phyloP scores from a whole-genome alignment of 92 coral and sea anemone species.

The Siderastrea siderea region DNA sequence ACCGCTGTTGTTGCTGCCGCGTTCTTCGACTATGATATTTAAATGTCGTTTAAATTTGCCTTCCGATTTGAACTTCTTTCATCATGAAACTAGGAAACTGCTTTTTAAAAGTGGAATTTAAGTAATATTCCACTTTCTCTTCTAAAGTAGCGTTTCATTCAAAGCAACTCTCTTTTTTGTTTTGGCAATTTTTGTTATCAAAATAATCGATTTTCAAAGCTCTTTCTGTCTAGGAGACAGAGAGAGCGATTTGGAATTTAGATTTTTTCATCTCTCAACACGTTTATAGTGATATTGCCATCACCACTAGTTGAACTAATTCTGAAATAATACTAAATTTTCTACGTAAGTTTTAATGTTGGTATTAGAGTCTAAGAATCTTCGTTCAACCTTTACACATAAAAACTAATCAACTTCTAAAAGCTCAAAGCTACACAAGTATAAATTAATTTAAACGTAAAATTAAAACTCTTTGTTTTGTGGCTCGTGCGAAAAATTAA shows the following conservation, averaged over 20 bases:
- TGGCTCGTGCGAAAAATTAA: no score
- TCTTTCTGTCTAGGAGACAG: constrained; percentile 28
- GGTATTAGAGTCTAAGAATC: no score
- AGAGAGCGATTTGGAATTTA: constrained; percentile 23
- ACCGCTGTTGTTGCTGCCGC: background rate
- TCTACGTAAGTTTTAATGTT: no score
- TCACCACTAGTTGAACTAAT: no score
- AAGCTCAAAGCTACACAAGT: background rate
- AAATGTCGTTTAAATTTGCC: background rate
- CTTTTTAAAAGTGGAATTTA: constrained; percentile 5
- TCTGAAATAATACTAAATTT: no score
- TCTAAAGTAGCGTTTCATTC: background rate
- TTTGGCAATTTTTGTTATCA: background rate
- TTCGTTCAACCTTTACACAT: no score
- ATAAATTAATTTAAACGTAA: background rate
- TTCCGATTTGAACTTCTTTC: background rate
- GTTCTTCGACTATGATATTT: no score
- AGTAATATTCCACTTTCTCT: background rate
- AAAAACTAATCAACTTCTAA: background rate
- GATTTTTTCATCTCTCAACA: background rate
- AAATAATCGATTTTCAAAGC: background rate
- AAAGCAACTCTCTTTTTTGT: background rate
- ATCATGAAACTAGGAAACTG: constrained; percentile 6
- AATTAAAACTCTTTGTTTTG: no score
- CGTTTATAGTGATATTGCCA: no score